Evolutionary conservation across 53 echinoderm and acorn worm genomes (phyloP), one percentile per base, ranked within the genome.

Genomic region (Echinometra lucunter): DNA sequence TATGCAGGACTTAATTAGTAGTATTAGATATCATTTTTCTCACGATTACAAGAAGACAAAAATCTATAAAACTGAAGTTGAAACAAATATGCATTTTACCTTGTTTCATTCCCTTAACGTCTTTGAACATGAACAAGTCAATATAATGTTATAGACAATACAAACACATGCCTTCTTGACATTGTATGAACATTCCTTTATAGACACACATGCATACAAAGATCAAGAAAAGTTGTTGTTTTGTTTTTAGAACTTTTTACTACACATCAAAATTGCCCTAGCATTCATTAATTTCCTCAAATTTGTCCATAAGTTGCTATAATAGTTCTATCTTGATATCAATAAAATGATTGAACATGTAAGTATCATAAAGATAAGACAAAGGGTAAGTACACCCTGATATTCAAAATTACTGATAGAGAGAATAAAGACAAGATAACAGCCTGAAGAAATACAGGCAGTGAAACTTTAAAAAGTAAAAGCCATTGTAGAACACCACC

Each of bases 61-160:
- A 32, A 32, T 10, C 10, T 69, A 34, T 78, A 19, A 78, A 35
- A 35, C 21, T 42, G 17, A 78, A 42, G 42, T 42, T 19, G 42
- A 78, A 30, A 16, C 7, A 42, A 42, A 78, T 42, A 78, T 78
- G 78, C 78, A 42, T 78, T 57, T 92, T 44, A 95, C 92, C 92
- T 95, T 92, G n/a, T 85, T 88, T 95, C 37, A 88, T 92, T 19
- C 35, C 42, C 38, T 23, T 21, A 19, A 78, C 38, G 11, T 34
- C 42, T 88, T 90, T 74, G 88, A 74, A 57, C 88, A 88, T 12
- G 95, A 92, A 37, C 78, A 78, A 23, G 38, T 78, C 7, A 38
- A 78, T 42, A 40, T 42, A 78, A 78, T 42, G 78, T 78, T 78
- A 78, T 42, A 42, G 42, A 78, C 78, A 42, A 78, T 42, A 78